Conservation (phyloP, 1,140 invertebrate species). For the Neomicropteryx cornuta region DNA sequence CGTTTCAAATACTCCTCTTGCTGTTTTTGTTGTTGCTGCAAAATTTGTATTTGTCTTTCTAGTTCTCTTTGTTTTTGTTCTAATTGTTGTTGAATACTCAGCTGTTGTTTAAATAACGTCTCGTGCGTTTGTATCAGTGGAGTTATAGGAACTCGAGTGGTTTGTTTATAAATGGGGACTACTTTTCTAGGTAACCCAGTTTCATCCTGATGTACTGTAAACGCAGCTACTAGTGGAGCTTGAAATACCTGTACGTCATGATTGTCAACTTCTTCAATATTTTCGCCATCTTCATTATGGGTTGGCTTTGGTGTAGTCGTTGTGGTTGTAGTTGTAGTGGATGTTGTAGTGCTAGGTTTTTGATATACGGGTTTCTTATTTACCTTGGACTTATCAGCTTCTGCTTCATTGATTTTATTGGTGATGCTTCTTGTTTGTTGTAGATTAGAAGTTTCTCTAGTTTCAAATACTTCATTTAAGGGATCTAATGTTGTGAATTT, state of each 20-base stretch:
- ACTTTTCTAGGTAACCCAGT: slow-evolving; percentile 62
- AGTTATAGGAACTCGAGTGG: slow-evolving; percentile 10
- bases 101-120: slow-evolving; percentile 23
- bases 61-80: slow-evolving; percentile 57
- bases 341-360: slow-evolving; percentile 22
- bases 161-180: slow-evolving; percentile 44
- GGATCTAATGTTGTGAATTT: slow-evolving; percentile 26
- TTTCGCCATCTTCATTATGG: slow-evolving; percentile 50
- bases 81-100: slow-evolving; percentile 42
- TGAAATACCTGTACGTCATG: slow-evolving; percentile 69
- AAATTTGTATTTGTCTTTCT: slow-evolving; percentile 53
- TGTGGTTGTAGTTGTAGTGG: slow-evolving; percentile 38
- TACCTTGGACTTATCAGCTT: slow-evolving; percentile 15
- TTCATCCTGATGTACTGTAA: slow-evolving; percentile 72
- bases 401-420: slow-evolving; percentile 18
- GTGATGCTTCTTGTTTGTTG: slow-evolving; percentile 32
- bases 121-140: slow-evolving; percentile 5
- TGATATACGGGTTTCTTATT: slow-evolving; percentile 20
- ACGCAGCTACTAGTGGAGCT: slow-evolving; percentile 67
- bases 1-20: slow-evolving; percentile 55
- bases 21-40: slow-evolving; percentile 57
- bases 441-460: slow-evolving; percentile 25
- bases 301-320: slow-evolving; percentile 47
- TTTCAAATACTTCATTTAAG: slow-evolving; percentile 31
- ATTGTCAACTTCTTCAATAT: slow-evolving; percentile 49